Evolutionary conservation across 2,113 vertebrate species (phyloP), one percentile per base, ranked within the genome.

Genomic region (Perognathus longimembris): DNA sequence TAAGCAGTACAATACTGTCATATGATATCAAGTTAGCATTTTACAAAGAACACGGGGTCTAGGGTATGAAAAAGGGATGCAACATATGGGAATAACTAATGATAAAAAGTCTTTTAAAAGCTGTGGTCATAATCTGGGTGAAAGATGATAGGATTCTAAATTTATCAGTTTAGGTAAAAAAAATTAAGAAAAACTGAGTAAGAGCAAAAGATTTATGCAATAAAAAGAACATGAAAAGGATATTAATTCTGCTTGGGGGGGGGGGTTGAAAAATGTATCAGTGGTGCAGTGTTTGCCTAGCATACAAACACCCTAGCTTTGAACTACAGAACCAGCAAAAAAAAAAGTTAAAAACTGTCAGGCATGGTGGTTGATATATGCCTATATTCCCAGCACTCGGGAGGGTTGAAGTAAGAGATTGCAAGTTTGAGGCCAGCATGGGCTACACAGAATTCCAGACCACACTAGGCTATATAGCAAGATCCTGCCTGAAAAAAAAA

Each of bases 181-280:
- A 74, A 70, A 83, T n/a, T n/a, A 45, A 45, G 45, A 45, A 45
- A 78, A 64, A 74, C 14, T 45, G 28, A 89, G 1, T n/a, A 76
- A 83, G 8, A 77, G 17, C 91, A 70, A 80, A 66, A 89, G 61
- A 79, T 38, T 42, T 83, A 21, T 11, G 81, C 12, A 28, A 45
- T 22, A 88, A 59, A 93, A 85, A 64, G 54, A 87, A 76, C 57
- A 67, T 20, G 15, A 96, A 22, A 91, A 38, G 75, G 45, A 74
- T 26, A 3, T 30, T 42, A n/a, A 67, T 78, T 85, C 22, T 81
- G 45, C 22, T 75, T 78, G 30, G 45, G 45, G 45, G 45, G 12
- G 45, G 45, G 45, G n/a, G 34, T 50, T 85, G 10, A 6, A 34
- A n/a, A 84, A 71, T 11, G 70, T 34, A 42, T 83, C 64, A n/a